Base-by-base conservation (phyloP, 2,888 invertebrate species). In the Cataglyphis cursor region DNA sequence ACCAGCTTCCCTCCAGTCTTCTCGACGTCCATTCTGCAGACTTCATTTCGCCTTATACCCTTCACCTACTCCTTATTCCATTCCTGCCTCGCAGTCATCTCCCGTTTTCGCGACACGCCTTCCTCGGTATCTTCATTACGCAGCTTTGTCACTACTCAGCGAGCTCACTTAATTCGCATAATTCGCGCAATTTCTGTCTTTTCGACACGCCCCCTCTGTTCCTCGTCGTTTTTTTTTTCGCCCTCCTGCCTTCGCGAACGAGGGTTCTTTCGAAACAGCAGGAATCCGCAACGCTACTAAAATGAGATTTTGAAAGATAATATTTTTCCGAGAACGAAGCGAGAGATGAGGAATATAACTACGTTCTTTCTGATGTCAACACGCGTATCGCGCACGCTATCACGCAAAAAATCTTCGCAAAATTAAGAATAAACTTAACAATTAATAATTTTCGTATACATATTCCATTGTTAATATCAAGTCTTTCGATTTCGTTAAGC, bases 101-200 rank as follows among this genome's bases (percentile, higher is more conserved):
- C 18, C 51, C 12, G 15, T 57, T 9, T 41, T n/a, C 54, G 54
- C 54, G 48, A 66, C 74, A 68, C 74, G 85, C 54, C 70, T 70
- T 62, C 48, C 57, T 59, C 84, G 73, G 87, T 87, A 88, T 90
- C 88, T 88, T 90, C 88, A 89, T 90, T 87, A 85, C 84, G 88
- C 86, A 82, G 87, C 90, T 90, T 89, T 87, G 89, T 88, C 88
- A 84, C 78, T 82, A 85, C 87, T 88, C 85, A 82, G 84, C 74
- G 83, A 85, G 85, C 89, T 90, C 85, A 83, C 83, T 85, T 87
- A 89, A 90, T 87, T 90, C 85, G 82, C 84, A 83, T 87, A 88
- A 87, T 90, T 90, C 83, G 85, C 84, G 75, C 59, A 84, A 70
- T 81, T 72, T 82, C 82, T 81, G 70, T 75, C 65, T 66, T 51